Conservation (phyloP, 2,888 invertebrate genomes). For the Eulithis testata region DNA sequence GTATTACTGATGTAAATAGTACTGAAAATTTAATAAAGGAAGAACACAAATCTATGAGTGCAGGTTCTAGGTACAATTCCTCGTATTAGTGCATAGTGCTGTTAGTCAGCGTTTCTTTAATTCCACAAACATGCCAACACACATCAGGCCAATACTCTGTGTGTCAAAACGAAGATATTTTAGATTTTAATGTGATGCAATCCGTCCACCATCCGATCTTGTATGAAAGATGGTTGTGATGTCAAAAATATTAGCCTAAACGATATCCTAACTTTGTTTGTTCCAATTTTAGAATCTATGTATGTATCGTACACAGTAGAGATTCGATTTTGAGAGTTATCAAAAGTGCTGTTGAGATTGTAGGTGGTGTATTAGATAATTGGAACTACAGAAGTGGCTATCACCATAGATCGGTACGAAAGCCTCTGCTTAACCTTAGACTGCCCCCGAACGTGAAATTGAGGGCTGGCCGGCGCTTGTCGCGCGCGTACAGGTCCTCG, state of each 20-base stretch:
- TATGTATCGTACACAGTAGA: conserved; percentile 74
- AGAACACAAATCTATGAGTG: conserved; percentile 78
- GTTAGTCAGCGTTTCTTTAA: conserved; percentile 74
- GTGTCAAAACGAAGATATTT: conserved; percentile 81
- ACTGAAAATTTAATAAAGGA: conserved; percentile 76
- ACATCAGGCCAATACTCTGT: conserved; percentile 66
- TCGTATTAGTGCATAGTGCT: conserved; percentile 77
- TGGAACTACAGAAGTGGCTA: conserved; percentile 55
- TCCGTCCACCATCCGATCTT: conserved; percentile 60
- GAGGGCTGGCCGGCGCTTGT: conserved; percentile 68
- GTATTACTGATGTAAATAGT: conserved; percentile 75
- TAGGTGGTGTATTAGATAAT: conserved; percentile 61
- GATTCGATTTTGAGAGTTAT: conserved; percentile 58
- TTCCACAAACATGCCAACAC: conserved; percentile 77
- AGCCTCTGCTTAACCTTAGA: conserved; percentile 79
- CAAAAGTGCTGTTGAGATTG: conserved; percentile 61
- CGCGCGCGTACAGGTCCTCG: conserved; percentile 68
- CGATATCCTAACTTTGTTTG: conserved; percentile 44
- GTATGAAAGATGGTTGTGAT: conserved; percentile 55
- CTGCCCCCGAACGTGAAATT: conserved; percentile 81
- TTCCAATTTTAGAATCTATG: conserved; percentile 56
- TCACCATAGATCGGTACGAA: conserved; percentile 80
- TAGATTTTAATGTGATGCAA: conserved; percentile 56
- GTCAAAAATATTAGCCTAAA: conserved; percentile 48
- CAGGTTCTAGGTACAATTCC: conserved; percentile 61